Evolutionary conservation across 2,797 vertebrate genomes (phyloP).

Genomic region (Myoxocephalus aenaeus): DNA sequence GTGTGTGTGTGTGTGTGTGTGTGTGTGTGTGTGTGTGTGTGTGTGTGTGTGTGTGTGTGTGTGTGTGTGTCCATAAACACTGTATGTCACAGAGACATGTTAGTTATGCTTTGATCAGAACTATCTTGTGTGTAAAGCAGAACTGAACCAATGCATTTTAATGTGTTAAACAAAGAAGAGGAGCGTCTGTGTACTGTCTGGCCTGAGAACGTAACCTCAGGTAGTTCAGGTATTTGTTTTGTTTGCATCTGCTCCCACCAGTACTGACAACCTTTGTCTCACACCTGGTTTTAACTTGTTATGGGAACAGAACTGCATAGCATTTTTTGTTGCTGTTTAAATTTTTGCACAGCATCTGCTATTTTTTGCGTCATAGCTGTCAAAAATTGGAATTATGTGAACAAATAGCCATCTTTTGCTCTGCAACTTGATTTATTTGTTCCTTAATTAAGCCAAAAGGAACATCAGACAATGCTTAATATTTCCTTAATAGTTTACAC

Average conservation of each 20-base stretch:
- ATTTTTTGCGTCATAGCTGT: not conserved
- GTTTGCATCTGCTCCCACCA: conserved; percentile 34
- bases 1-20: conserved; percentile 4
- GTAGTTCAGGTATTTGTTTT: not conserved
- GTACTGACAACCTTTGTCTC: conserved; percentile 18
- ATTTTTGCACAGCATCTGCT: not conserved
- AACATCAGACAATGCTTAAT: not conserved
- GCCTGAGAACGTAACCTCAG: conserved; percentile 15
- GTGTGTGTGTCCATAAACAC: conserved; percentile 2
- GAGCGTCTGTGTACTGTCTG: not conserved
- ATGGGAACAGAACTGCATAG: conserved; percentile 1
- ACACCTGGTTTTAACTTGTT: conserved; percentile 56
- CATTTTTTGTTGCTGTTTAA: not conserved
- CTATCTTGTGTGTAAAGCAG: not conserved
- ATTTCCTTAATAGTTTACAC: not conserved
- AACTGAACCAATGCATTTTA: conserved; percentile 1
- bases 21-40: conserved; percentile 14
- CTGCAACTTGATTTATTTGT: too few species aligned
- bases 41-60: conserved; percentile 6
- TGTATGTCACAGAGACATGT: conserved; percentile 39
- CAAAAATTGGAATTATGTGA: not conserved
- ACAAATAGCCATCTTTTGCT: not conserved
- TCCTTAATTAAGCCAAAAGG: not conserved
- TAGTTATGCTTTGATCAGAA: conserved; percentile 63
- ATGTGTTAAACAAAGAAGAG: conserved; percentile 9